Evolutionary conservation across 2,113 vertebrate genomes (phyloP).

Genomic region (Dasyornis broadbenti): DNA sequence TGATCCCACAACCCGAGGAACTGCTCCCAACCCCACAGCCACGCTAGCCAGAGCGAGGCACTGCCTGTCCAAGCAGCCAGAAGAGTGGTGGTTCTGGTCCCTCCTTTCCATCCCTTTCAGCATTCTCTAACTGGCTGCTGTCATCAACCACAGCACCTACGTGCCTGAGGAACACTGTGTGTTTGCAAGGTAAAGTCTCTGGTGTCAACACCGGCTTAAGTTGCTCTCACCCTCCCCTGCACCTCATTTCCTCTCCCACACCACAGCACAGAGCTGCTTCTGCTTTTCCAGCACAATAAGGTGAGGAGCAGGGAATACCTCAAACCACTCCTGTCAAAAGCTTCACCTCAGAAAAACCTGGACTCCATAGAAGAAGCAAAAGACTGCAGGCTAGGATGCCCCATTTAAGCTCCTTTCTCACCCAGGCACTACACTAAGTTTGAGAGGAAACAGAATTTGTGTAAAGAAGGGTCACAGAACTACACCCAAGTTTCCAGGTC

Average conservation of each 20-base stretch:
- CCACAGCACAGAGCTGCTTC: neutral
- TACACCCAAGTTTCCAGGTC: neutral
- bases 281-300: neutral
- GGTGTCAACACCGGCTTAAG: neutral
- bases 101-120: neutral
- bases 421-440: neutral
- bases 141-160: neutral
- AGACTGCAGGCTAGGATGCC: neutral
- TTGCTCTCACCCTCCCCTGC: neutral
- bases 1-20: neutral
- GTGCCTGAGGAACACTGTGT: accelerated
- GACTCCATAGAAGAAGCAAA: neutral
- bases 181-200: neutral
- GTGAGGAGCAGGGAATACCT: neutral
- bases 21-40: neutral
- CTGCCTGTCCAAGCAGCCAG: neutral
- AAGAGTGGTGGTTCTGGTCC: neutral
- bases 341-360: neutral
- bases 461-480: neutral
- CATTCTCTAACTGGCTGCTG: neutral
- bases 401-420: neutral
- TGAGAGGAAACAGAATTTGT: neutral
- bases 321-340: neutral
- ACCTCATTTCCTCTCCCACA: neutral
- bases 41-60: accelerated